Conservation (phyloP, 2,113 vertebrate genomes). For the Calonectris borealis region DNA sequence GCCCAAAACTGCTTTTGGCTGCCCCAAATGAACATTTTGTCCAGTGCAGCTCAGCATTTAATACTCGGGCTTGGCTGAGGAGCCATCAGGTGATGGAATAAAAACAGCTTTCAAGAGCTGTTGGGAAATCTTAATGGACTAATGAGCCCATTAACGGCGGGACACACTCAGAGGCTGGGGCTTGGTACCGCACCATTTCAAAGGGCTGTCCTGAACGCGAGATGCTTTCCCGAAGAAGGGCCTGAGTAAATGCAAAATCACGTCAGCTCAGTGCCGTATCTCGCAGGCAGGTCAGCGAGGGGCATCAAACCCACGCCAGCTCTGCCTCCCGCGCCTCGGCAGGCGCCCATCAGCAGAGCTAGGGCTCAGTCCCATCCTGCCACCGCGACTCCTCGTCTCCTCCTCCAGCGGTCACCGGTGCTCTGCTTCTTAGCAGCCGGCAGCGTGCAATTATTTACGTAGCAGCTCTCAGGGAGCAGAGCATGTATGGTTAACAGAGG, state of each 20-base stretch:
- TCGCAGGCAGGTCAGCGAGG: background rate
- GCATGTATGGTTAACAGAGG: rapidly evolving
- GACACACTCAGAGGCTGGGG: background rate
- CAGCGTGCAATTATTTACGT: rapidly evolving
- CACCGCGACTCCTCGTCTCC: background rate
- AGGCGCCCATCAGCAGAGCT: background rate
- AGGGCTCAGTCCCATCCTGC: background rate
- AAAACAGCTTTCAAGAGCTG: background rate
- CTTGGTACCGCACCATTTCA: background rate
- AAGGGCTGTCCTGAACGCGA: background rate
- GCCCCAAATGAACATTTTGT: background rate
- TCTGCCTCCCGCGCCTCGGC: background rate
- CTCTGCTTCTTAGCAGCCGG: background rate
- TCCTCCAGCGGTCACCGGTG: background rate
- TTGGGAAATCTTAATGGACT: background rate
- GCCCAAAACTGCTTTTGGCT: background rate
- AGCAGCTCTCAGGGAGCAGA: background rate
- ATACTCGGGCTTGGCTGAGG: background rate
- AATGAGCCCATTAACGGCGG: background rate
- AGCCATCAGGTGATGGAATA: background rate
- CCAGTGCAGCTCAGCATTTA: background rate
- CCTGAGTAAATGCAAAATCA: background rate
- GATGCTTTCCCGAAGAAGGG: background rate
- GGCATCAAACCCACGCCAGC: background rate
- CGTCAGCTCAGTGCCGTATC: rapidly evolving